Conservation (phyloP, 2,113 vertebrate genomes). For the Trichomycterus rosablanca region DNA sequence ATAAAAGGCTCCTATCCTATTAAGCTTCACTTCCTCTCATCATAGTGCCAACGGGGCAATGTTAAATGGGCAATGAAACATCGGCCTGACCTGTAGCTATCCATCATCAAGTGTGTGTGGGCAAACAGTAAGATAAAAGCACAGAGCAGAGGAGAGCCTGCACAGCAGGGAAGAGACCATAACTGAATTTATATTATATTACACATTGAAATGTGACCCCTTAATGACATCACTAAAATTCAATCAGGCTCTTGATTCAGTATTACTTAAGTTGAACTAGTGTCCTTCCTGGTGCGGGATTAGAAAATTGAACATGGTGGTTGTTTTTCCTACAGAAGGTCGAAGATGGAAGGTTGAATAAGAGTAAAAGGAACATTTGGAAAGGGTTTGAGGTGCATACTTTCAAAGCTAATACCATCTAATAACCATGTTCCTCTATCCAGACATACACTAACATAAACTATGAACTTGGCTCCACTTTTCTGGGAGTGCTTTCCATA, state of each 20-base stretch:
- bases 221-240: slow-evolving; percentile 73
- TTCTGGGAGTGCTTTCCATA: too few species aligned
- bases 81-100: slow-evolving; percentile 57
- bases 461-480: too few species aligned
- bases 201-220: slow-evolving; percentile 75
- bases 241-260: slow-evolving; percentile 69
- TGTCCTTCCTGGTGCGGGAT: slow-evolving; percentile 69
- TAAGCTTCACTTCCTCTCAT: slow-evolving; percentile 35
- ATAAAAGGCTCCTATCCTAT: slow-evolving; percentile 6
- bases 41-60: slow-evolving; percentile 51
- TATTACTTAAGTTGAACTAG: slow-evolving; percentile 73
- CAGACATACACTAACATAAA: too few species aligned
- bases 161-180: slow-evolving; percentile 44
- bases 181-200: slow-evolving; percentile 73
- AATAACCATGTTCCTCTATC: too few species aligned
- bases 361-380: not conserved
- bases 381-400: too few species aligned
- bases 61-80: slow-evolving; percentile 53
- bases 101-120: slow-evolving; percentile 55
- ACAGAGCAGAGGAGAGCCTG: slow-evolving; percentile 51
- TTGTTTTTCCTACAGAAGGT: slow-evolving; percentile 51
- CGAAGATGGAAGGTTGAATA: not conserved
- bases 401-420: too few species aligned
- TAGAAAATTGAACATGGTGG: slow-evolving; percentile 63
- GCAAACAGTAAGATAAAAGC: slow-evolving; percentile 61